Conservation (phyloP, 2,113 vertebrate species). For the Pelusios castaneus region DNA sequence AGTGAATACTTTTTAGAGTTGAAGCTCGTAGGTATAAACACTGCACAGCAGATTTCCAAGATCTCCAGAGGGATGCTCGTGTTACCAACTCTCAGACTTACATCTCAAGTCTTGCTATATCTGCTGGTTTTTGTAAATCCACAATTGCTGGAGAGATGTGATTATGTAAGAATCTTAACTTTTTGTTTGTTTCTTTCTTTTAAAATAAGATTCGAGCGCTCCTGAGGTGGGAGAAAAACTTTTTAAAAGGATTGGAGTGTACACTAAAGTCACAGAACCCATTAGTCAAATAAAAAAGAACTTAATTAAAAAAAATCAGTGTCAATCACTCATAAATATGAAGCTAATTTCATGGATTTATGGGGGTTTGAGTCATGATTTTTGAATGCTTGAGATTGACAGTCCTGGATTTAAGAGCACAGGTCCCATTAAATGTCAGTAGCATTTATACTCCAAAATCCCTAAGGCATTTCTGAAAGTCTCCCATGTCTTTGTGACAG, state of each 20-base stretch:
- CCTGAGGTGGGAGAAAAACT: neutral
- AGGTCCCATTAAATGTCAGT: neutral
- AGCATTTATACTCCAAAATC: neutral
- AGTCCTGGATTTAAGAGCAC: neutral
- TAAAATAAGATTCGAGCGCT: neutral
- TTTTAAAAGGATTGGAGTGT: neutral
- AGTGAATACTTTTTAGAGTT: neutral
- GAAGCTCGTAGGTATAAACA: neutral
- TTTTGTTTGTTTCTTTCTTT: neutral
- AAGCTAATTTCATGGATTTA: neutral
- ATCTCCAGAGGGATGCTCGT: slow-evolving; percentile 30
- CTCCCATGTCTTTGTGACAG: neutral
- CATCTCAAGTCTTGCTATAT: slow-evolving; percentile 12
- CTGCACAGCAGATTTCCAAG: neutral
- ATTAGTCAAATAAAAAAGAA: neutral
- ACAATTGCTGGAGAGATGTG: neutral
- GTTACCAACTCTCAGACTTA: neutral
- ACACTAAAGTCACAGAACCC: neutral
- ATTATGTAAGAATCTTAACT: neutral
- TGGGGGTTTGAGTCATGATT: no score
- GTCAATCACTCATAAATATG: neutral
- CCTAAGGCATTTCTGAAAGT: neutral
- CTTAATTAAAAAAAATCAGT: neutral
- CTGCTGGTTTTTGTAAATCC: slow-evolving; percentile 36
- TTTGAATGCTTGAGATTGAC: neutral